Base-by-base conservation (phyloP, 2,113 vertebrate genomes). In the Tachuris rubrigastra region DNA sequence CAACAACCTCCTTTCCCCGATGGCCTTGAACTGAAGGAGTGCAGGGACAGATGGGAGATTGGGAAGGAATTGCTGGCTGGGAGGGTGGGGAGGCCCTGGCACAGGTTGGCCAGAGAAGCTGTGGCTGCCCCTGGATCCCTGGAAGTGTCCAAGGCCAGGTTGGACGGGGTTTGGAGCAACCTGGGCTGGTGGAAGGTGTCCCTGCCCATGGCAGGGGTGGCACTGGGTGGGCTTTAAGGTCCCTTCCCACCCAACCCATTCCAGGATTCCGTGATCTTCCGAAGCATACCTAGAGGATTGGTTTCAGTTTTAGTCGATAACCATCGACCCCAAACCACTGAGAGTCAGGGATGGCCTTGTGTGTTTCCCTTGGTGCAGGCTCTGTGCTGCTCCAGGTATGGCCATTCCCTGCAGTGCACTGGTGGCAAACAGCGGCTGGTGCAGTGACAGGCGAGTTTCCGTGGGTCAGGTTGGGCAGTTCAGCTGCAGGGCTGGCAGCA, bases 41-140 rank as follows among this genome's bases (percentile, higher is more conserved):
- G 50, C 41, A 41, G 59, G n/a, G 9, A 0, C 18, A 12, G 69
- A 0, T n/a, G 60, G 71, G 71, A 41, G 3, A 0, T 4, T 12
- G 60, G 60, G 24, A 6, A 23, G 82, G 71, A 30, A 30, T 49
- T 66, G 0, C 24, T 75, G 42, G 0, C 60, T 62, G 60, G 60
- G 59, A 41, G 37, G 25, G 37, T 62, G 59, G 15, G 25, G 4
- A 62, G 59, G 59, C 11, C 11, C 47, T 63, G 80, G 56, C 8
- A 3, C 30, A 16, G 41, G 4, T 20, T 80, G 14, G 0, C 4
- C 46, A 60, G 66, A 82, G 66, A 28, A 84, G 66, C 58, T 73
- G 81, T 5, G 33, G 56, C 33, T 72, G 47, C 33, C 55, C 52
- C 66, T 60, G 79, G 11, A 71, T 50, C 66, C 66, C 55, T 83